phyloP scores from a whole-genome alignment of 2,113 vertebrate species.

The Laticauda colubrina region DNA sequence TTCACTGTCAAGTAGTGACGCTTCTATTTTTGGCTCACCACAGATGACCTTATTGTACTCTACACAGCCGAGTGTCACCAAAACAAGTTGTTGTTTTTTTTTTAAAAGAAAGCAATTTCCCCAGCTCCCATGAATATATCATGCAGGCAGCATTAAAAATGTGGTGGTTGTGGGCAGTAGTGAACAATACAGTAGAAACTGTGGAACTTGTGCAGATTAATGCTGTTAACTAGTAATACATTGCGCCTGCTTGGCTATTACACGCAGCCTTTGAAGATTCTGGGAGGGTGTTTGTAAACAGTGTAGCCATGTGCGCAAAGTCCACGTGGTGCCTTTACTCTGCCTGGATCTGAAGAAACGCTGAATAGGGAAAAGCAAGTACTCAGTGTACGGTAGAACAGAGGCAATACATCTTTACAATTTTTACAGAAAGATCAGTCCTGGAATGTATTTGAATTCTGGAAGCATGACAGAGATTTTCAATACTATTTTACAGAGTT shows the following conservation, averaged over 20 bases:
- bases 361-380: background rate
- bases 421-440: background rate
- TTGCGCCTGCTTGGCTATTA: constrained; percentile 20
- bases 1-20: constrained; percentile 39
- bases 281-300: constrained; percentile 66
- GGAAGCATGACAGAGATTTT: background rate
- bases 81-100: constrained; percentile 21
- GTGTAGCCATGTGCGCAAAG: background rate
- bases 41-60: constrained; percentile 33
- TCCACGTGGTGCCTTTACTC: constrained; percentile 29
- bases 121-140: background rate
- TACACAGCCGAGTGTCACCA: constrained; percentile 26
- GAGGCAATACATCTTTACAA: background rate
- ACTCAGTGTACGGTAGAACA: background rate
- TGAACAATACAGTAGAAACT: accelerated
- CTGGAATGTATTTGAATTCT: background rate
- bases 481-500: background rate
- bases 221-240: background rate
- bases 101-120: background rate
- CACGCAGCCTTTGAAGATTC: constrained; percentile 29
- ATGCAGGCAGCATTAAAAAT: background rate
- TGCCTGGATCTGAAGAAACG: constrained; percentile 24
- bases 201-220: background rate
- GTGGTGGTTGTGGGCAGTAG: accelerated
- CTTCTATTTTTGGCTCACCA: constrained; percentile 59